Percentiles rank a stretch among this genome's conserved stretches.
Evolutionary conservation across 1,140 invertebrate genomes (phyloP).

Genomic region (Sminthurides bifidus): DNA sequence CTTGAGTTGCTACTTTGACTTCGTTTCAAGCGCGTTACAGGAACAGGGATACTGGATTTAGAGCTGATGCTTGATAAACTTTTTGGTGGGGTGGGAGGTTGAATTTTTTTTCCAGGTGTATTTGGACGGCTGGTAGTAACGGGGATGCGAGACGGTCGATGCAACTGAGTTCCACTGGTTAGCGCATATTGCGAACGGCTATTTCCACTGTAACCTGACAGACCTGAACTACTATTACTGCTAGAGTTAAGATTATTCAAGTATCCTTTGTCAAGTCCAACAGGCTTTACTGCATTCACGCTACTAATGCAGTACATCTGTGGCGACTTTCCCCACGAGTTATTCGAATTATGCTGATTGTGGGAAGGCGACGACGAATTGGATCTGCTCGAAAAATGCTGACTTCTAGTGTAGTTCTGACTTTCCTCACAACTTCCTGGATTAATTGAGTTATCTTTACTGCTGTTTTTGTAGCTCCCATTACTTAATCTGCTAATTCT

Average conservation of each 20-base stretch:
- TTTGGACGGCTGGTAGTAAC: constrained; percentile 2
- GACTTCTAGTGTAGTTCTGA: background rate
- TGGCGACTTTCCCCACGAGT: constrained; percentile 1
- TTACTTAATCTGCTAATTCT: no score
- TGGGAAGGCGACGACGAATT: background rate
- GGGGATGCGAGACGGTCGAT: background rate
- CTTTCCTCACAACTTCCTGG: background rate
- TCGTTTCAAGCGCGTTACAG: constrained; percentile 18
- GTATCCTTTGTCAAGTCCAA: no score
- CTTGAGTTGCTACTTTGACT: background rate
- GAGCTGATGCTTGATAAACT: constrained; percentile 14
- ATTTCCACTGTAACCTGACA: background rate
- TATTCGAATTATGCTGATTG: background rate
- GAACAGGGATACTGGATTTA: constrained; percentile 25
- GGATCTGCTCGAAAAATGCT: background rate
- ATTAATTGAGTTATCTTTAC: background rate
- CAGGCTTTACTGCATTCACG: no score
- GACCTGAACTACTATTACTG: background rate
- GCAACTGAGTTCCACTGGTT: no score
- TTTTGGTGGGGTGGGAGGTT: constrained; percentile 4
- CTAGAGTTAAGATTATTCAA: background rate
- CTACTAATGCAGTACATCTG: background rate
- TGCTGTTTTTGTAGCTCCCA: background rate
- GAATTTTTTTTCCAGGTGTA: constrained; percentile 5
- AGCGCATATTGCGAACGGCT: background rate